A percentile compares a stretch with the other conserved stretches of the same genome.
Conservation (phyloP, 2,113 vertebrate species). For the Cyprinodon brontotheroides region DNA sequence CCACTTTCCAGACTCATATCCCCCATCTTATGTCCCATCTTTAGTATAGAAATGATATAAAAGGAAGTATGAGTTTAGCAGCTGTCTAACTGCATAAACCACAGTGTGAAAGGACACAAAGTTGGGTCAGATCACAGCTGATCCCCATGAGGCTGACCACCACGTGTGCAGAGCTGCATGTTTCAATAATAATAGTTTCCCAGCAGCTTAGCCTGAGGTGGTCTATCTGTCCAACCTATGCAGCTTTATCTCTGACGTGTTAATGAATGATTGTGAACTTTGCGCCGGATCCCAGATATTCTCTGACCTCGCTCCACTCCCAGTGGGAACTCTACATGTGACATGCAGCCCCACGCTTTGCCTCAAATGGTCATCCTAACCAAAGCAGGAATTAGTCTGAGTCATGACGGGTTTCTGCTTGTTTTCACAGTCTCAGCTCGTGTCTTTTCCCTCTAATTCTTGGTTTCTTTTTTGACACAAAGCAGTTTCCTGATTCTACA, state of each 20-base stretch:
- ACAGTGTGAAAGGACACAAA: neutral
- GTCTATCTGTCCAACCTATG: neutral
- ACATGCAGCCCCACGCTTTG: neutral
- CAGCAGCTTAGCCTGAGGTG: neutral
- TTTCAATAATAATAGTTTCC: neutral
- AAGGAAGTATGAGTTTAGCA: neutral
- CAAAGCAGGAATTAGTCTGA: neutral
- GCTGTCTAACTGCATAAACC: neutral
- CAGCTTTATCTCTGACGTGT: conserved; percentile 24
- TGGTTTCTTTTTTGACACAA: neutral
- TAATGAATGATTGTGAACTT: conserved; percentile 26
- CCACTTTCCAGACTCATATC: neutral
- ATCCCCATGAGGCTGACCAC: neutral
- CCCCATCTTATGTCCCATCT: neutral
- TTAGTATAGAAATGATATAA: neutral
- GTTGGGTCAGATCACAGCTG: neutral
- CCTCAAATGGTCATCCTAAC: neutral
- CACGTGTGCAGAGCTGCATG: neutral
- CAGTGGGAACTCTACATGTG: neutral
- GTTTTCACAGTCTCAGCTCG: neutral
- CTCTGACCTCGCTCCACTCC: conserved; percentile 17
- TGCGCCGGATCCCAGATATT: neutral
- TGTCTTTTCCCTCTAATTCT: neutral
- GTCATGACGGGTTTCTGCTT: neutral
- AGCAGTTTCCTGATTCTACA: neutral